A percentile compares a stretch with the other conserved stretches of the same genome.
Evolutionary conservation across 2,888 invertebrate species (phyloP).

Genomic region (Agrotis clavis): DNA sequence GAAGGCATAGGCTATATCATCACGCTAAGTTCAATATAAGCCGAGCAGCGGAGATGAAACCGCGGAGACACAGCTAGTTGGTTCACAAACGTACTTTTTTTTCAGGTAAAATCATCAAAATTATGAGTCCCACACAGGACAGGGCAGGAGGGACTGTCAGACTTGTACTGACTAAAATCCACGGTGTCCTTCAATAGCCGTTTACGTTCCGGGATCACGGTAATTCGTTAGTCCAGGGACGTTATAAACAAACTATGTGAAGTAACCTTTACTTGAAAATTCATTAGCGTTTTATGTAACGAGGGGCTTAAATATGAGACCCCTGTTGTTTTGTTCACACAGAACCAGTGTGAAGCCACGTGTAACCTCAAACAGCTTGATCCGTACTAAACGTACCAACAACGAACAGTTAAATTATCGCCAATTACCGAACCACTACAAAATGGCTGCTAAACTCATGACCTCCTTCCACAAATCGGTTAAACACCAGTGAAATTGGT

Average conservation of each 20-base stretch:
- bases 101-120: too few relatives aligned
- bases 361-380: conserved; percentile 21
- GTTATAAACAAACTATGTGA: too few relatives aligned
- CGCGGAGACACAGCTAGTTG: not conserved
- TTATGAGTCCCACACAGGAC: too few relatives aligned
- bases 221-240: too few relatives aligned
- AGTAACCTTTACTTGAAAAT: not conserved
- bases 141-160: too few relatives aligned
- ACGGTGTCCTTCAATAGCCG: too few relatives aligned
- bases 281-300: not conserved
- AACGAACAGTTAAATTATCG: conserved; percentile 63
- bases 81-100: not conserved
- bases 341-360: conserved; percentile 2
- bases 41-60: too few relatives aligned
- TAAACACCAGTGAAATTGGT: conserved; percentile 47
- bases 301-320: not conserved
- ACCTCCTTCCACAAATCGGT: conserved; percentile 56
- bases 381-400: conserved; percentile 35
- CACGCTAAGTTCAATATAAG: too few relatives aligned
- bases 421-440: conserved; percentile 46
- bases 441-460: conserved; percentile 55
- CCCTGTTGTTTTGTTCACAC: not conserved
- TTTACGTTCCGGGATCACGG: too few relatives aligned
- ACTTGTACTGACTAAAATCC: too few relatives aligned
- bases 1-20: too few relatives aligned